These are phyloP conservation scores for Loripinus fragilis DNA, from an alignment of 2,888 invertebrate genomes.

Conservation along the genomic window DNA sequence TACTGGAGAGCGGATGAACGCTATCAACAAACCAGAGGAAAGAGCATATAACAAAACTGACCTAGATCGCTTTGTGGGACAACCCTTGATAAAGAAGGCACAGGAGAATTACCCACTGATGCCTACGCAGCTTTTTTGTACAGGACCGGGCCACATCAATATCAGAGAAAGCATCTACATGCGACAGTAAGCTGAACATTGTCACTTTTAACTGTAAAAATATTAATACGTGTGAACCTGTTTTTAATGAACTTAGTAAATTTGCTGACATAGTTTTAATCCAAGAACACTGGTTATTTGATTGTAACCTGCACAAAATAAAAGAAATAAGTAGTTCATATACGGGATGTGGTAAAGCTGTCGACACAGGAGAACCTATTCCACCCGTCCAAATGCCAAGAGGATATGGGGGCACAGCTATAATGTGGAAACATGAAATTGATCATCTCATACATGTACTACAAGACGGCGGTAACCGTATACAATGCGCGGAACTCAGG, in stretches of 20 bases:
- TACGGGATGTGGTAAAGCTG: background rate
- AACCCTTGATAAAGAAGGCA: no score
- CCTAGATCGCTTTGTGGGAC: no score
- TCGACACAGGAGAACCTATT: background rate
- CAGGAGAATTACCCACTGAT: no score
- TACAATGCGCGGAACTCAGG: background rate
- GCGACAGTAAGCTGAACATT: background rate
- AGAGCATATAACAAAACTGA: no score
- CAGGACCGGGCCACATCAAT: no score
- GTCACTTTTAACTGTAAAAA: background rate
- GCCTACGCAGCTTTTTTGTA: no score
- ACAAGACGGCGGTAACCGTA: background rate
- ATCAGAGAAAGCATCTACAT: no score
- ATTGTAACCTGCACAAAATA: background rate
- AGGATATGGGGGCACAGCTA: background rate
- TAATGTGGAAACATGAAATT: background rate
- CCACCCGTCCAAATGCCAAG: background rate
- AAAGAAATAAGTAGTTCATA: background rate
- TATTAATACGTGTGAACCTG: background rate
- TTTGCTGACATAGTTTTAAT: background rate
- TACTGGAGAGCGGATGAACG: no score
- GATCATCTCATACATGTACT: background rate
- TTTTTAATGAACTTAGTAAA: background rate
- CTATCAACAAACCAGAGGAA: no score
- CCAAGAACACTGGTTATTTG: constrained; percentile 1